Percentiles rank a stretch among this genome's conserved stretches.
phyloP scores from a whole-genome alignment of 2,888 invertebrate species.

The Melinaea menophilus region DNA sequence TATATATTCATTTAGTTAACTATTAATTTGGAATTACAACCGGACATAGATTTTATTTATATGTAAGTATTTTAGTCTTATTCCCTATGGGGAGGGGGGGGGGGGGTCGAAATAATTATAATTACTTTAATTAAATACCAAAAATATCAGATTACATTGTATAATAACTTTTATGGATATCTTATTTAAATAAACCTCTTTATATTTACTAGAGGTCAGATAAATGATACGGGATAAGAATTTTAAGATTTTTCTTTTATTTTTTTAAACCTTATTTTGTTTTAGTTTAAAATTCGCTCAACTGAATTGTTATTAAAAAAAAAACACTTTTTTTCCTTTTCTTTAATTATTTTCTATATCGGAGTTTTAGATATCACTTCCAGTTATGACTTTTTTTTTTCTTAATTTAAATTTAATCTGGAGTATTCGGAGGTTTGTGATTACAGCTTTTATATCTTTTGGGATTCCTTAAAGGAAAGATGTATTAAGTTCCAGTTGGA shows the following conservation, averaged over 20 bases:
- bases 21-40: too few species aligned
- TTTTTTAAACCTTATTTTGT: not conserved
- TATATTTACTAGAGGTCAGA: not conserved
- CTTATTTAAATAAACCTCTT: not conserved
- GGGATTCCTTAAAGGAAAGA: conserved; percentile 26
- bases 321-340: too few species aligned
- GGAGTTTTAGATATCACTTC: conserved; percentile 19
- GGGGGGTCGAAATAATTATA: conserved; percentile 7
- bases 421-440: conserved; percentile 32
- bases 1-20: too few species aligned
- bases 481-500: conserved; percentile 19
- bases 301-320: too few species aligned
- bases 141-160: conserved; percentile 26
- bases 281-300: too few species aligned
- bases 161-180: not conserved
- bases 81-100: too few species aligned
- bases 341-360: too few species aligned
- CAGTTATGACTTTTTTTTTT: too few species aligned
- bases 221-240: not conserved
- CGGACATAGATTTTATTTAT: too few species aligned
- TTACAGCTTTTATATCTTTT: conserved; percentile 28
- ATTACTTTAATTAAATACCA: conserved; percentile 21
- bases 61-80: too few species aligned
- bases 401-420: conserved; percentile 40
- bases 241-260: not conserved